These are phyloP conservation scores for Helicoverpa assulta DNA, from an alignment of 2,888 invertebrate genomes.

Conservation along the genomic window DNA sequence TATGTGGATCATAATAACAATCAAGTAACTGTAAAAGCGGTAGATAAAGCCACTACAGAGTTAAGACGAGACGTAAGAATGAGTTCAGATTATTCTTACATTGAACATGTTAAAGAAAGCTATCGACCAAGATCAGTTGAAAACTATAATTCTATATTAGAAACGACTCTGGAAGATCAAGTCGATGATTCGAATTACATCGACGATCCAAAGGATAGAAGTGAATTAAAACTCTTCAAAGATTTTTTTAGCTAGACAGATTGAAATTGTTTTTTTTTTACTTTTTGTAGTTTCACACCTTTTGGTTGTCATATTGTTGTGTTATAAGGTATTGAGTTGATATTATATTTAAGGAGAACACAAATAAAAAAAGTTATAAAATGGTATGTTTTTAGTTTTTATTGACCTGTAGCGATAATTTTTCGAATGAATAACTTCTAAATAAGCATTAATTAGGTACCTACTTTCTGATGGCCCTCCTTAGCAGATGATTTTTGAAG, in stretches of 20 bases:
- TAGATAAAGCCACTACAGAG: background rate
- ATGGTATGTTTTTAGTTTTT: too few relatives aligned
- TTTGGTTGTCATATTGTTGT: constrained; percentile 7
- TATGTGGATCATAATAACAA: background rate
- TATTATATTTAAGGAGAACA: constrained; percentile 3
- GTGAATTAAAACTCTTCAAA: background rate
- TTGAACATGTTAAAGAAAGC: constrained; percentile 19
- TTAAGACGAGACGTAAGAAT: constrained; percentile 21
- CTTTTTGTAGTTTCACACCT: constrained; percentile 7
- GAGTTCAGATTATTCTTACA: constrained; percentile 18
- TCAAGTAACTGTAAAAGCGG: background rate
- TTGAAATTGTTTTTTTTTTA: background rate
- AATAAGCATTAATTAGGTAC: too few relatives aligned
- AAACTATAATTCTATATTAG: background rate
- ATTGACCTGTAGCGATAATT: too few relatives aligned
- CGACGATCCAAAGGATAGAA: background rate
- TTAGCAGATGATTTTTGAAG: too few relatives aligned
- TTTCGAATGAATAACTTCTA: too few relatives aligned
- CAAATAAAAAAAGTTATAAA: background rate
- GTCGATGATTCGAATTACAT: background rate
- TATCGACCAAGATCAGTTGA: background rate
- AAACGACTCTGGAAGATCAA: constrained; percentile 19
- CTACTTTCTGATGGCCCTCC: too few relatives aligned
- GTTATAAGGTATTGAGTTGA: too few relatives aligned
- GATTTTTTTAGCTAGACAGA: background rate